phyloP scores from a whole-genome alignment of 2,113 vertebrate species.

The Carassius carassius region DNA sequence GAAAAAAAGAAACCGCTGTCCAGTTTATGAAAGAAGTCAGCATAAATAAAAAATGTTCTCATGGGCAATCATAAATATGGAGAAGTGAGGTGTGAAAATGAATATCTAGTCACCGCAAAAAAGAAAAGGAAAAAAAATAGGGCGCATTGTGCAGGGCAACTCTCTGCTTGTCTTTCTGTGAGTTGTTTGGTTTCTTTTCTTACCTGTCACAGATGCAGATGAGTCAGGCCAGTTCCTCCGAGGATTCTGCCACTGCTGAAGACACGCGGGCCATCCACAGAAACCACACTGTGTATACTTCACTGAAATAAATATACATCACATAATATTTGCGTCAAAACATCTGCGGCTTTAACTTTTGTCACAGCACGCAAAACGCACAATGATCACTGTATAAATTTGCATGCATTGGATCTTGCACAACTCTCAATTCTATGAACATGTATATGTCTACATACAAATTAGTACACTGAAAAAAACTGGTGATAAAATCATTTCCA shows the following conservation, averaged over 20 bases:
- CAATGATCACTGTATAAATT: background rate
- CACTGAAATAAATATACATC: conserved; percentile 52
- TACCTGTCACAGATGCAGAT: conserved; percentile 57
- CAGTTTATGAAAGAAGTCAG: conserved; percentile 75
- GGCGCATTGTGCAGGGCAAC: conserved; percentile 47
- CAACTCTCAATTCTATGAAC: background rate
- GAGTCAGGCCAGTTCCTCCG: conserved; percentile 45
- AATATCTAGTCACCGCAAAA: conserved; percentile 64
- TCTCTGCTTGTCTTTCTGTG: conserved; percentile 50
- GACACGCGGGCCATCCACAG: conserved; percentile 37
- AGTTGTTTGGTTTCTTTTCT: conserved; percentile 55
- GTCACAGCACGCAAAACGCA: background rate
- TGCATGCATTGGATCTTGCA: background rate
- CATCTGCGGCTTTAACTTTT: background rate
- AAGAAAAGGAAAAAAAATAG: conserved; percentile 49
- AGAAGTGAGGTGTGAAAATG: conserved; percentile 69
- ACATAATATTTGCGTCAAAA: conserved; percentile 21
- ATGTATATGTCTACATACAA: background rate
- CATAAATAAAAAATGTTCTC: conserved; percentile 75
- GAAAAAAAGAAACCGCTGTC: conserved; percentile 71
- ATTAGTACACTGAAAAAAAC: background rate
- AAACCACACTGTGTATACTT: conserved; percentile 35
- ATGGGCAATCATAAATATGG: conserved; percentile 74
- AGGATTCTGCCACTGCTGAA: conserved; percentile 34
- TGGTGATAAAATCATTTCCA: background rate